These are phyloP conservation scores for Polypterus senegalus DNA, from an alignment of 2,113 vertebrate species.

Conservation along the genomic window DNA sequence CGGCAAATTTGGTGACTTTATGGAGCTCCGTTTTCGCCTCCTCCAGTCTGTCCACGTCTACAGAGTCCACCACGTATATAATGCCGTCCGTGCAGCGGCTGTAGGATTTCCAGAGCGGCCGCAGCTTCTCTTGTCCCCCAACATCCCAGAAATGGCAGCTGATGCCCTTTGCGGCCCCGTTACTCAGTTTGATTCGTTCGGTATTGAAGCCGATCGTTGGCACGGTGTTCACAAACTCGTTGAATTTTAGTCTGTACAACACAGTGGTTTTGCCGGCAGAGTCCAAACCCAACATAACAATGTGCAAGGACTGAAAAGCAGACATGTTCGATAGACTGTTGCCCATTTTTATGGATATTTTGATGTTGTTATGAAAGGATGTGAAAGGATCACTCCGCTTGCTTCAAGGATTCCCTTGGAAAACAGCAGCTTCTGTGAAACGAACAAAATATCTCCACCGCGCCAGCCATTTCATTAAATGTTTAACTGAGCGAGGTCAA, in stretches of 20 bases:
- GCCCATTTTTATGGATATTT: conserved; percentile 53
- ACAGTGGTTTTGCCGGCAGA: conserved; percentile 93
- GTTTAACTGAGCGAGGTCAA: too few relatives aligned
- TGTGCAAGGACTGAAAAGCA: conserved; percentile 91
- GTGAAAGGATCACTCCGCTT: too few relatives aligned
- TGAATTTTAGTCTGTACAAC: conserved; percentile 87
- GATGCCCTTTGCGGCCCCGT: conserved; percentile 85
- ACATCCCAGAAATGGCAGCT: conserved; percentile 98
- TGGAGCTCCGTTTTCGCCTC: conserved; percentile 89
- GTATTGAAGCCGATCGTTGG: conserved; percentile 97
- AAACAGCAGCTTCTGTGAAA: too few relatives aligned
- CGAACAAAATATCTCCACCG: too few relatives aligned
- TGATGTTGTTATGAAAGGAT: too few relatives aligned
- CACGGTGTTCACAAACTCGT: conserved; percentile 95
- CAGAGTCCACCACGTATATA: conserved; percentile 95
- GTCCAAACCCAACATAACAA: conserved; percentile 93
- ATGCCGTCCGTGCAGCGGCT: conserved; percentile 93
- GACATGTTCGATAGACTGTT: conserved; percentile 93
- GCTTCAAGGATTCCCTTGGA: too few relatives aligned
- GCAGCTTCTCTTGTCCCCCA: conserved; percentile 89
- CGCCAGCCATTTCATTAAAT: too few relatives aligned
- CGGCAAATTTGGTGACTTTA: conserved; percentile 90
- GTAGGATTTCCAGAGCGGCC: conserved; percentile 94
- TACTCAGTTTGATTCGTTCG: conserved; percentile 82
- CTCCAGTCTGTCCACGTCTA: conserved; percentile 85